Percentiles rank a stretch among this genome's conserved stretches.
These are phyloP conservation scores for Sebastes itinus DNA, from an alignment of 2,797 vertebrate genomes.

Conservation along the genomic window DNA sequence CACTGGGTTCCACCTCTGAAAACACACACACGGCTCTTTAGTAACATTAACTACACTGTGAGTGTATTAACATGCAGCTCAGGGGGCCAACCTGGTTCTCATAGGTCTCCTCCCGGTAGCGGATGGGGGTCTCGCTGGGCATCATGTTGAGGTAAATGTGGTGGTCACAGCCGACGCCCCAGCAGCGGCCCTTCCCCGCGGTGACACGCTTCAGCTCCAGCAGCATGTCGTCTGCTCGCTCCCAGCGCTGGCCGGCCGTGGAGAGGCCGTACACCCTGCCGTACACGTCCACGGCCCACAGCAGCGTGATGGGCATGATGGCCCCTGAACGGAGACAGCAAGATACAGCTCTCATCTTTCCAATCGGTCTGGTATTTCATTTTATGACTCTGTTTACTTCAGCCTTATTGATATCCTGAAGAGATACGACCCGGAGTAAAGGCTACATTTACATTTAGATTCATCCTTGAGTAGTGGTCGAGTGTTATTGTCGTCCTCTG, in stretches of 20 bases:
- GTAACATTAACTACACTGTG: background rate
- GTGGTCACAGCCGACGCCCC: conserved; percentile 95
- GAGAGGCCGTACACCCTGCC: conserved; percentile 92
- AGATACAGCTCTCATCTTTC: background rate
- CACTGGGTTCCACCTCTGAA: conserved; percentile 97
- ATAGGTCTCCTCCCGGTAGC: conserved; percentile 93
- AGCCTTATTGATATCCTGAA: background rate
- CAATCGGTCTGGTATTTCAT: background rate
- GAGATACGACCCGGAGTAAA: background rate
- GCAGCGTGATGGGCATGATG: conserved; percentile 85
- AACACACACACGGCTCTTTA: background rate
- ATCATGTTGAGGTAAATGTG: conserved; percentile 91
- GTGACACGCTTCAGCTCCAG: conserved; percentile 93
- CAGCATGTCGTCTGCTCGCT: conserved; percentile 85
- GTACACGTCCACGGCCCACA: conserved; percentile 96
- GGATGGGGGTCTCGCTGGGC: conserved; percentile 88
- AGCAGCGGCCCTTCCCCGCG: conserved; percentile 88
- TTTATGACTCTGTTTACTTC: conserved; percentile 1
- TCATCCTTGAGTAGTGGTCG: background rate
- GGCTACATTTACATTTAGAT: conserved; percentile 1
- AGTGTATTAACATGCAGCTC: fast-evolving
- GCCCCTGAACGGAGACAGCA: conserved; percentile 55
- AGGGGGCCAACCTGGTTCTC: conserved; percentile 93
- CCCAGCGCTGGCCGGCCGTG: conserved; percentile 89
- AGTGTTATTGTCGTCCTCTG: background rate